Conservation (phyloP, 2,797 vertebrate species). For the Chelidonichthys spinosus region DNA sequence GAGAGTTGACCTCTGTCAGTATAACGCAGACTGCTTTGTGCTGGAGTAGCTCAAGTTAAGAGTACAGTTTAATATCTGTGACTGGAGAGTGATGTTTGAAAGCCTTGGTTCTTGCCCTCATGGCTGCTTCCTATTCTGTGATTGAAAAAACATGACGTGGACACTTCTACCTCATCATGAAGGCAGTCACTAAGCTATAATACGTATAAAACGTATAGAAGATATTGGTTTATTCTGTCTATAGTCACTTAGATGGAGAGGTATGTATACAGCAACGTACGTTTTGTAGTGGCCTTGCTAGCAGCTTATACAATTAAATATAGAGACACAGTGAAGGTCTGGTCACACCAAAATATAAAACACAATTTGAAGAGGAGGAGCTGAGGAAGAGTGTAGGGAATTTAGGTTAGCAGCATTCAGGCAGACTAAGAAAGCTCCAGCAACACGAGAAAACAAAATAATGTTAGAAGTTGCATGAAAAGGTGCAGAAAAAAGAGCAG, state of each 20-base stretch:
- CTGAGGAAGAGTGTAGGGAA: neutral
- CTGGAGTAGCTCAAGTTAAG: neutral
- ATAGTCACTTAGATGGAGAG: neutral
- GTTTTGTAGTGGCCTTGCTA: neutral
- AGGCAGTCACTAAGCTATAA: too few relatives aligned
- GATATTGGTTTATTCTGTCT: neutral
- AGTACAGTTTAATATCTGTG: neutral
- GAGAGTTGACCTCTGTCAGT: neutral
- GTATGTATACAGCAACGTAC: neutral
- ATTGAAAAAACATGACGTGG: too few relatives aligned
- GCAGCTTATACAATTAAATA: neutral
- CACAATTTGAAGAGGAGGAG: neutral
- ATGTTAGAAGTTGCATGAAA: constrained; percentile 3
- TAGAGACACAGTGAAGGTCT: neutral
- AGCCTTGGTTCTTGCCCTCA: too few relatives aligned
- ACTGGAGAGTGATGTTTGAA: neutral
- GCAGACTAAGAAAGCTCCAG: neutral
- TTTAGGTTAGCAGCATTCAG: constrained; percentile 6
- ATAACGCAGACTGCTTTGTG: neutral
- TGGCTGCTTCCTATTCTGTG: too few relatives aligned
- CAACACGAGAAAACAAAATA: neutral
- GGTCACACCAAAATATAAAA: neutral
- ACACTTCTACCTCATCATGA: too few relatives aligned
- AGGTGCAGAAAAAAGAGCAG: neutral
- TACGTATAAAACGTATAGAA: too few relatives aligned